Base-by-base conservation (phyloP, 1,140 invertebrate genomes). In the Formica selysi region DNA sequence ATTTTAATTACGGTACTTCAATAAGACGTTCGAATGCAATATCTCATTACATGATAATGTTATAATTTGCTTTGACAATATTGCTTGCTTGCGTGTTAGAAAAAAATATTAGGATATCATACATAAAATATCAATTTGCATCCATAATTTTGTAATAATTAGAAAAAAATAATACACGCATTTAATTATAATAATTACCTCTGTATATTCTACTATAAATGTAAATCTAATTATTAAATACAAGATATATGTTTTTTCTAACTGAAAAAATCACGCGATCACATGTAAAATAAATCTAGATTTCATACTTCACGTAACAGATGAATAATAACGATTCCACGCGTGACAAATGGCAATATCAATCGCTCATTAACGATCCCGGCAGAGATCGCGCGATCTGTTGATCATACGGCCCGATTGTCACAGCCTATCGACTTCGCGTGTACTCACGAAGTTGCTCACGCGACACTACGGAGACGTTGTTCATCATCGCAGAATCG, bases 371-470 rank as follows among this genome's bases (percentile, higher is more conserved):
- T 81, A 48, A 44, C 68, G 51, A 16, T 54, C n/a, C 48, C n/a
- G 19, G 11, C 13, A 13, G n/a, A 67, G 76, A 80, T 57, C 38
- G 38, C 38, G 22, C 65, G 38, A 73, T 62, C 68, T 83, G 7
- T 54, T 22, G 41, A 81, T 41, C 51, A 32, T 48, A 32, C 19
- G n/a, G 61, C 44, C 26, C 61, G 32, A 79, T 59, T 51, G 48
- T 70, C 13, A 19, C 64, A 51, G 22, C 19, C 22, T 36, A 32
- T 70, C 48, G 78, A 70, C 38, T 80, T 70, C 64, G 41, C 68
- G 36, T 71, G 36, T 81, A 81, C 48, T 81, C 78, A 71, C 78
- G 51, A n/a, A 44, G 67, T 16, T 81, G 26, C 7, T 80, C 76
- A 22, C 76, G 44, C 67, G 79, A 81, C 26, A 44, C 38, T 38